Evolutionary conservation across 2,797 vertebrate species (phyloP).

Genomic region (Eurystomus glaucurus): DNA sequence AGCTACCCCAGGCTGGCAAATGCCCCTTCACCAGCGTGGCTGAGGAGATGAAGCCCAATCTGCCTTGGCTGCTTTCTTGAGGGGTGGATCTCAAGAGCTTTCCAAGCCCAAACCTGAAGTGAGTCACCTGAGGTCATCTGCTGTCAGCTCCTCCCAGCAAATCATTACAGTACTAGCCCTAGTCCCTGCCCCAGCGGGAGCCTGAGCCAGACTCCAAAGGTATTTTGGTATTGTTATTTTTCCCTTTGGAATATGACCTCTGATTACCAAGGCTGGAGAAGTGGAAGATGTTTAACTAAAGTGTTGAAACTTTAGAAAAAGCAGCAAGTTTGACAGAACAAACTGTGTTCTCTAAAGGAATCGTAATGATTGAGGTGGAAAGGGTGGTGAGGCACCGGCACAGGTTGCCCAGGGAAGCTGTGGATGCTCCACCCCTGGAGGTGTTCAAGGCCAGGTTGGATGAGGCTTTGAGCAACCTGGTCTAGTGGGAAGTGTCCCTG

Average conservation of each 20-base stretch:
- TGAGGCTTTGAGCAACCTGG: too few relatives aligned
- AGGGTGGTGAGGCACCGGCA: too few relatives aligned
- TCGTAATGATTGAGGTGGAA: background rate
- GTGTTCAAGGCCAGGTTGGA: too few relatives aligned
- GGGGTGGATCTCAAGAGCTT: background rate
- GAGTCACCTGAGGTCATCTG: background rate
- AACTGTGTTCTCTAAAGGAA: background rate
- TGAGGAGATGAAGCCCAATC: background rate
- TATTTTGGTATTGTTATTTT: background rate
- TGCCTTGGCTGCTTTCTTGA: background rate
- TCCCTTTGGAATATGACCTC: background rate
- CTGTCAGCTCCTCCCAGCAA: background rate
- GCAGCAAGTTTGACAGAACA: background rate
- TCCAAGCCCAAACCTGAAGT: background rate
- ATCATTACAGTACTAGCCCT: fast-evolving
- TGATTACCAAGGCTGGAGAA: background rate
- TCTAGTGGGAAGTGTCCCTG: too few relatives aligned
- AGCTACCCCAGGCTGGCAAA: background rate
- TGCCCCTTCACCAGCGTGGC: fast-evolving
- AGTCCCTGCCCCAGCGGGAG: fast-evolving
- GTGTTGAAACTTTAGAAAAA: background rate
- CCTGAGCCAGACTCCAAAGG: background rate
- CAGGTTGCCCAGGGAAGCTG: too few relatives aligned
- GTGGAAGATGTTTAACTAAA: background rate
- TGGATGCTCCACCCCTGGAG: too few relatives aligned